Conservation (phyloP, 2,113 vertebrate species). For the Menidia beryllina region DNA sequence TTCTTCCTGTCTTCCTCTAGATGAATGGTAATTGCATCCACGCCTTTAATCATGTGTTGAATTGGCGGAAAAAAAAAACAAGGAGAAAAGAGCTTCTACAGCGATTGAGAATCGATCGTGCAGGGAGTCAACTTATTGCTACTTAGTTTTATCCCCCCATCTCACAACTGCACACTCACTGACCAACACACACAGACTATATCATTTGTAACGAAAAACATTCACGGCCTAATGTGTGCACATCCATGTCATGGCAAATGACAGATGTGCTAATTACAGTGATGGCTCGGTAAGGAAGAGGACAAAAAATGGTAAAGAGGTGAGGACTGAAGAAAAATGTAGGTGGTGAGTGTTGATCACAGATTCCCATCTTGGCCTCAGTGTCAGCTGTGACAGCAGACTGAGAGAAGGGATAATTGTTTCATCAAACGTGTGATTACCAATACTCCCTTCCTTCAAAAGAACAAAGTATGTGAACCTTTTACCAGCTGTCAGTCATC, state of each 20-base stretch:
- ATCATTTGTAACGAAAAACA: conserved; percentile 24
- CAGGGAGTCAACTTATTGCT: conserved; percentile 66
- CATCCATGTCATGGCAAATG: conserved; percentile 57
- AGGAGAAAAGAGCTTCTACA: conserved; percentile 68
- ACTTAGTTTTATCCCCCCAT: conserved; percentile 44
- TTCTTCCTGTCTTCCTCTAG: conserved; percentile 72
- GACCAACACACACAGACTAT: neutral
- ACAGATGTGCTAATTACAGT: conserved; percentile 71
- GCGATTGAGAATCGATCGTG: conserved; percentile 78
- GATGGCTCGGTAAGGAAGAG: conserved; percentile 59
- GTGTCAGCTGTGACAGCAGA: conserved; percentile 60
- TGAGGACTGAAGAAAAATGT: conserved; percentile 32
- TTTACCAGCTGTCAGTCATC: conserved; percentile 61
- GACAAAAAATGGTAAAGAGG: conserved; percentile 38
- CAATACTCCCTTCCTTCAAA: conserved; percentile 57
- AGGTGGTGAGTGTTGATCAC: conserved; percentile 47
- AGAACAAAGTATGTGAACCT: conserved; percentile 47
- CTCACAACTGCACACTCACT: conserved; percentile 11
- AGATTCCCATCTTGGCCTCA: conserved; percentile 39
- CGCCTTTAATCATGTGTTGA: conserved; percentile 80
- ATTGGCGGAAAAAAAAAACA: conserved; percentile 74
- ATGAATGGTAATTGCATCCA: conserved; percentile 79
- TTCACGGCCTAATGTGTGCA: conserved; percentile 25
- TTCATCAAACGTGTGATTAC: conserved; percentile 74
- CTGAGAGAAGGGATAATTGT: conserved; percentile 68